Evolutionary conservation across 2,888 invertebrate genomes (phyloP), one percentile per base, ranked within the genome.

Genomic region (Melanargia galathea): DNA sequence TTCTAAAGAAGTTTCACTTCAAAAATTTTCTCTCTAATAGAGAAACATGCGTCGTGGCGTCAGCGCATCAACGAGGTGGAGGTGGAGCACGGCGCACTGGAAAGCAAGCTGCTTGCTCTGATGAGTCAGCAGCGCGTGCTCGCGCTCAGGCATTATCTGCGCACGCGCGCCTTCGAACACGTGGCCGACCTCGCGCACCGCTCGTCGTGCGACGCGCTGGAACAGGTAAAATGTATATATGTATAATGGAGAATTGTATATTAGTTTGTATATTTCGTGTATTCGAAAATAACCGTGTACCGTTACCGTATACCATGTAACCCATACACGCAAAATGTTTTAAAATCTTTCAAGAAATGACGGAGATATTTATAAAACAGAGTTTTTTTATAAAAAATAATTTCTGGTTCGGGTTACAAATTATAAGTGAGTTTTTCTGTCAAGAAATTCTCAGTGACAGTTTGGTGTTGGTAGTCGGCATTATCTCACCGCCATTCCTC

Each of bases 141-240:
- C 56, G 81, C 86, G 48, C 71, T 90, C 49, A 81, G 90, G 0
- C 85, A 80, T 10, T 73, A 82, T 0, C 76, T 88, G 70, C 81
- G 83, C 33, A 71, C 83, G 60, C 80, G 82, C 46, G 87, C 85
- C 54, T 77, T 81, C 72, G 48, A 72, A 5, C 86, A 82, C 69
- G 80, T 84, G 16, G 83, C 83, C 0, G 81, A 80, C 0, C 77
- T 90, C 4, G 89, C 84, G 35, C 88, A 89, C 51, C 73, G 90
- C 1, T 88, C 84, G 38, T 88, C 89, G n/a, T 73, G 69, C 1
- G 88, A 90, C 8, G 82, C 83, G 2, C 78, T 89, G 77, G 83
- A 87, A 4, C 86, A 84, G 82, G 89, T 90, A 65, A 46, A n/a
- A n/a, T n/a, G 6, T 48, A 48, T 11, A 33, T 49, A 33, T 16